Evolutionary conservation across 2,888 invertebrate species (phyloP).

Genomic region (Macaria liturata): DNA sequence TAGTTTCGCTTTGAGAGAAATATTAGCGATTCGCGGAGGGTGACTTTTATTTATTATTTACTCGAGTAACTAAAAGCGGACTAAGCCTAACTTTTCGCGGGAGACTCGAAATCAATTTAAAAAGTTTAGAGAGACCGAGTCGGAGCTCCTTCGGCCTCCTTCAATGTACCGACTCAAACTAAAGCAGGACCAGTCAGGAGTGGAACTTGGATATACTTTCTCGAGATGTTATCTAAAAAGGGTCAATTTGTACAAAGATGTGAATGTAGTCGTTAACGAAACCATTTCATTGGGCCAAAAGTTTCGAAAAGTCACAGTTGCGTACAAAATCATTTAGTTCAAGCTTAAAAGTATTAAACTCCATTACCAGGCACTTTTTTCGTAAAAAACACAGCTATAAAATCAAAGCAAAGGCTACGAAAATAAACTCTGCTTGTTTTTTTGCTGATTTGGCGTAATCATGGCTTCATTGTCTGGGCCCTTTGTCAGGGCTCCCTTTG

Average conservation of each 20-base stretch:
- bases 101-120: constrained; percentile 63
- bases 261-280: constrained; percentile 24
- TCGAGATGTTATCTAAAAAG: constrained; percentile 23
- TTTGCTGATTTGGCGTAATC: constrained; percentile 9
- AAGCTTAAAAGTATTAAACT: no score
- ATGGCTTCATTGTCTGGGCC: constrained; percentile 10
- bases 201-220: constrained; percentile 31
- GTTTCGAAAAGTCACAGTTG: constrained; percentile 6
- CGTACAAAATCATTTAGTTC: no score
- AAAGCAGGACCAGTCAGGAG: constrained; percentile 29
- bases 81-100: constrained; percentile 40
- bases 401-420: constrained; percentile 10
- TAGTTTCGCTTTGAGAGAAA: constrained; percentile 26
- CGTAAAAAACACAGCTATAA: not conserved
- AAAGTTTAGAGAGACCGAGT: constrained; percentile 55
- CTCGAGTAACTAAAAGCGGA: constrained; percentile 44
- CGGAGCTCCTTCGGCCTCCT: constrained; percentile 39
- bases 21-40: constrained; percentile 36
- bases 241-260: constrained; percentile 25
- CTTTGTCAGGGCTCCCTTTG: constrained; percentile 12
- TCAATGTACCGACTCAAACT: constrained; percentile 45
- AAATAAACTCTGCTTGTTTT: constrained; percentile 9
- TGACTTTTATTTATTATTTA: constrained; percentile 56
- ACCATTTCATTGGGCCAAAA: constrained; percentile 12
- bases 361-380: no score